These are phyloP conservation scores for Sinocyclocheilus maitianheensis DNA, from an alignment of 2,113 vertebrate species.

Conservation along the genomic window DNA sequence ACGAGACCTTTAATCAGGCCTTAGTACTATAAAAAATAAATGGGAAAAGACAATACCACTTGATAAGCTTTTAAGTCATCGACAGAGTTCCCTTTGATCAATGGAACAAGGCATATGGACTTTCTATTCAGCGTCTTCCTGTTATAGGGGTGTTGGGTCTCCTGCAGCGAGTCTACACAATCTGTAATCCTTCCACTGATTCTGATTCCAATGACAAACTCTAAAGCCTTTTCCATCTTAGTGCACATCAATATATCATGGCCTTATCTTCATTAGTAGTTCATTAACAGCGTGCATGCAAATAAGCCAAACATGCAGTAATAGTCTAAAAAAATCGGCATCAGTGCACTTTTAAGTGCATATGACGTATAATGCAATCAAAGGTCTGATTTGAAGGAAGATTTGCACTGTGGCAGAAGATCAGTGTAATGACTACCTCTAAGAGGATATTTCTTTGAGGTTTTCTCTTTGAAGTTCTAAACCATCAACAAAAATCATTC, in stretches of 20 bases:
- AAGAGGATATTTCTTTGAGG: conserved; percentile 56
- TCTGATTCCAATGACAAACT: not conserved
- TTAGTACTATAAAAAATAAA: conserved; percentile 10
- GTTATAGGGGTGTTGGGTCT: conserved; percentile 21
- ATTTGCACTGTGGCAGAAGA: not conserved
- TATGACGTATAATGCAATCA: conserved; percentile 43
- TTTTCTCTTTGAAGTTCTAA: conserved; percentile 61
- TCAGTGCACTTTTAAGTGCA: conserved; percentile 35
- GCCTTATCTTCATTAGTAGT: conserved; percentile 25
- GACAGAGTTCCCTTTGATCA: conserved; percentile 47
- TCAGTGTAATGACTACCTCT: conserved; percentile 31
- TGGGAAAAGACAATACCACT: conserved; percentile 13
- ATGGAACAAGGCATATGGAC: not conserved
- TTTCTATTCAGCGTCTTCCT: not conserved
- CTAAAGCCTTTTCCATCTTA: not conserved
- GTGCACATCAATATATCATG: conserved; percentile 26
- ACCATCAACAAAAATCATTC: conserved; percentile 62
- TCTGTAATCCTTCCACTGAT: conserved; percentile 29
- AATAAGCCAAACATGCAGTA: conserved; percentile 20
- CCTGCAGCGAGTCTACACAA: not conserved
- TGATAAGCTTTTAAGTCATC: conserved; percentile 33
- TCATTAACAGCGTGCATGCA: conserved; percentile 26
- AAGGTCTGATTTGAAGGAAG: conserved; percentile 13
- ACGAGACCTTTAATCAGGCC: conserved; percentile 6
- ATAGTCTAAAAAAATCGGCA: conserved; percentile 1